These are phyloP conservation scores for Actinemys pallida DNA, from an alignment of 2,113 vertebrate genomes.

Conservation along the genomic window DNA sequence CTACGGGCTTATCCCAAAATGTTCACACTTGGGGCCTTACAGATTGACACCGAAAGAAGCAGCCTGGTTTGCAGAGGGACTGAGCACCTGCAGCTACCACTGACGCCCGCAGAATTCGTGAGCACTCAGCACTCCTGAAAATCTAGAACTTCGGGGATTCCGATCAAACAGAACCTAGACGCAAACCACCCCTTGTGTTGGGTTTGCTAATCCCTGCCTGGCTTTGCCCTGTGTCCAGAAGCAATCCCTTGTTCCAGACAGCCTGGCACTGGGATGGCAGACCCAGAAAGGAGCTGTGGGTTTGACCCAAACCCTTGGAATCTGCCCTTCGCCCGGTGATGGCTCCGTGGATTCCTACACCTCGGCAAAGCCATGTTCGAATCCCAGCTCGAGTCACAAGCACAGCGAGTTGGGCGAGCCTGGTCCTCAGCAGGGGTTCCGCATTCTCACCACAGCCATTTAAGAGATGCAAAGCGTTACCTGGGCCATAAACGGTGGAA, in stretches of 20 bases:
- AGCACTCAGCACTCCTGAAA: background rate
- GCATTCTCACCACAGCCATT: background rate
- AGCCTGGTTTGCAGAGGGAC: background rate
- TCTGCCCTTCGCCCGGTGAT: rapidly evolving
- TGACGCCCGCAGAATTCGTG: background rate
- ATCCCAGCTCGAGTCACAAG: background rate
- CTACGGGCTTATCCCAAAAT: no score
- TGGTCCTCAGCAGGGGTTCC: background rate
- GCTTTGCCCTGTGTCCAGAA: background rate
- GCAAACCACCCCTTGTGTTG: background rate
- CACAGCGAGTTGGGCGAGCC: background rate
- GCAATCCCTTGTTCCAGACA: background rate
- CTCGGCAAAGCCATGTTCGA: rapidly evolving
- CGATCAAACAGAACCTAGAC: no score
- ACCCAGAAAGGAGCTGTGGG: background rate
- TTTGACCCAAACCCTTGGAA: no score
- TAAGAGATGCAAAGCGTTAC: background rate
- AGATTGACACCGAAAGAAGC: background rate
- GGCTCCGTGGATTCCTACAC: rapidly evolving
- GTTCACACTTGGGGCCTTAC: no score
- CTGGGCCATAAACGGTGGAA: rapidly evolving
- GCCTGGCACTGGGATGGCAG: background rate
- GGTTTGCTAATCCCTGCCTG: background rate
- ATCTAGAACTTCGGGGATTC: background rate
- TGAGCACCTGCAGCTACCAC: background rate